Conservation (phyloP, 1,140 invertebrate genomes). For the Drosophila repleta region DNA sequence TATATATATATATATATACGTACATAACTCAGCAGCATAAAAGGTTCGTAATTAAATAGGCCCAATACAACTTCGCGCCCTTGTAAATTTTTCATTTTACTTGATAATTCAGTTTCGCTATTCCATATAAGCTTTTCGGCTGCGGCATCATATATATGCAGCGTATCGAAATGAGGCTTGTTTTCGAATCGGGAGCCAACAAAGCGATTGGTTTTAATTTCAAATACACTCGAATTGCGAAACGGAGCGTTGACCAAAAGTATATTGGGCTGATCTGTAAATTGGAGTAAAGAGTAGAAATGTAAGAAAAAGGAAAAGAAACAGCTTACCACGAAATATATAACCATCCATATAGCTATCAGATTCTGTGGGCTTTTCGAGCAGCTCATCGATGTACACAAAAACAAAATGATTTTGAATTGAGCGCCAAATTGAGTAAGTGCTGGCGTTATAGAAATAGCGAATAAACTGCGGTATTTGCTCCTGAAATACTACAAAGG, state of each 20-base stretch:
- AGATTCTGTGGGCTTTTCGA: neutral
- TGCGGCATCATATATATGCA: constrained; percentile 52
- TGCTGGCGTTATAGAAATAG: constrained; percentile 67
- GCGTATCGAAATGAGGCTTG: constrained; percentile 29
- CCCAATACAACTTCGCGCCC: constrained; percentile 70
- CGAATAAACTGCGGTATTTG: constrained; percentile 60
- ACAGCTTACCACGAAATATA: constrained; percentile 58
- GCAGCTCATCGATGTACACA: constrained; percentile 54
- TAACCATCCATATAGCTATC: constrained; percentile 34
- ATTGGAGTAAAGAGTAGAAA: neutral
- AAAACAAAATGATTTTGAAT: constrained; percentile 67
- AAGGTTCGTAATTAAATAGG: constrained; percentile 72
- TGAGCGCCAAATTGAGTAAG: constrained; percentile 70
- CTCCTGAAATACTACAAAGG: constrained; percentile 69
- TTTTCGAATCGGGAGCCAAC: constrained; percentile 48
- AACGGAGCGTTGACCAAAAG: constrained; percentile 50
- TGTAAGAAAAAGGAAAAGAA: neutral
- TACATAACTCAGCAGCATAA: constrained; percentile 66
- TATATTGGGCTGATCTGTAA: constrained; percentile 69
- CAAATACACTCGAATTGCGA: constrained; percentile 55
- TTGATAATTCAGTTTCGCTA: constrained; percentile 1
- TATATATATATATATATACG: constrained; percentile 9
- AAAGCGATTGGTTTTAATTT: constrained; percentile 73
- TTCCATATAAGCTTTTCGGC: constrained; percentile 16
- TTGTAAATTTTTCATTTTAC: constrained; percentile 58